A percentile compares a stretch with the other conserved stretches of the same genome.
These are phyloP conservation scores for Hoplias malabaricus DNA, from an alignment of 2,113 vertebrate genomes.

Conservation along the genomic window DNA sequence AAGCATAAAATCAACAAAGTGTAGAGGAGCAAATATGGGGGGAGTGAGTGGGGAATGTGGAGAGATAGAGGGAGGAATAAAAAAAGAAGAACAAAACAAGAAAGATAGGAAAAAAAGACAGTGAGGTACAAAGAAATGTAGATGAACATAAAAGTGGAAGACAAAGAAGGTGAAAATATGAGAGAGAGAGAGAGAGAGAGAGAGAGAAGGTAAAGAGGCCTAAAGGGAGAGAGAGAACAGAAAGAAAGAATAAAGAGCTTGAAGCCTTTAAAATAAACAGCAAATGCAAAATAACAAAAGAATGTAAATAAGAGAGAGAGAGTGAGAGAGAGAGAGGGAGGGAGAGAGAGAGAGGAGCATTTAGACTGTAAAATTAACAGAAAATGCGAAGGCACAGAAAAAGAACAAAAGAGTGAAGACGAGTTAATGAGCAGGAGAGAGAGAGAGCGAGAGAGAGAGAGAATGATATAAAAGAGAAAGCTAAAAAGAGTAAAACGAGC, in stretches of 20 bases:
- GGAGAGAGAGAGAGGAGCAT: background rate
- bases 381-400: background rate
- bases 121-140: background rate
- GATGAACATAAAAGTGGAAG: too few relatives aligned
- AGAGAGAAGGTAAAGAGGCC: background rate
- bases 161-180: background rate
- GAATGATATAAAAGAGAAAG: too few relatives aligned
- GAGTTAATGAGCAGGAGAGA: background rate
- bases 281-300: too few relatives aligned
- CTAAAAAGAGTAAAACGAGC: background rate
- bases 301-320: background rate
- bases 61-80: background rate
- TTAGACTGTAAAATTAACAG: conserved; percentile 10
- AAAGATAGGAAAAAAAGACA: background rate
- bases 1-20: background rate
- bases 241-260: background rate
- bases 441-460: background rate
- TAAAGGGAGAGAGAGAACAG: background rate
- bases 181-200: background rate
- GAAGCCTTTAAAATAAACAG: too few relatives aligned
- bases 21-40: too few relatives aligned
- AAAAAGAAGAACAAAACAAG: background rate
- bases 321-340: background rate
- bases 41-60: background rate
- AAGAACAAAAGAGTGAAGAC: background rate